These are phyloP conservation scores for Luehdorfia chinensis DNA, from an alignment of 1,140 invertebrate species.

Conservation along the genomic window DNA sequence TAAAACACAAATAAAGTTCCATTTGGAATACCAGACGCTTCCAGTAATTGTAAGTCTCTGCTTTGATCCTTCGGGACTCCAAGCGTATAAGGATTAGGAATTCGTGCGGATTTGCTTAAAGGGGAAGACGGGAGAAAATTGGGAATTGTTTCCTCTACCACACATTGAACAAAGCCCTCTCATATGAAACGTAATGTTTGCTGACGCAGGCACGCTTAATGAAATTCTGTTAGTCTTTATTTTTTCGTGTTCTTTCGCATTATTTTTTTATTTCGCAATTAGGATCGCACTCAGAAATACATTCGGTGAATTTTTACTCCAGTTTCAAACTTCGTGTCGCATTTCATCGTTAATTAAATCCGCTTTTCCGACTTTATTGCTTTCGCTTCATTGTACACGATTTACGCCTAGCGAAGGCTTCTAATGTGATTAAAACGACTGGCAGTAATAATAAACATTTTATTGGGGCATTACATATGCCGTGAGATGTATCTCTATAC, in stretches of 20 bases:
- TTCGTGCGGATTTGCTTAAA: conserved; percentile 63
- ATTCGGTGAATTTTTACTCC: conserved; percentile 6
- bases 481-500: conserved; percentile 35
- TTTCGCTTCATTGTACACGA: conserved; percentile 35
- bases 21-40: conserved; percentile 22
- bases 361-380: conserved; percentile 38
- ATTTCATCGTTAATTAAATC: conserved; percentile 42
- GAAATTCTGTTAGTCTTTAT: conserved; percentile 31
- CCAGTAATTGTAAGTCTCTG: conserved; percentile 39
- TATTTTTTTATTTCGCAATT: conserved; percentile 20
- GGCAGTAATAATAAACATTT: conserved; percentile 52
- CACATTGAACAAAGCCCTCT: conserved; percentile 37
- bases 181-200: conserved; percentile 37
- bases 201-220: conserved; percentile 25
- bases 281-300: conserved; percentile 12
- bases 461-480: conserved; percentile 43
- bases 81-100: conserved; percentile 62
- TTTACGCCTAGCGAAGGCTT: conserved; percentile 27
- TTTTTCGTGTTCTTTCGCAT: conserved; percentile 12
- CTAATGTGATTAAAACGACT: conserved; percentile 44
- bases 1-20: too few relatives aligned
- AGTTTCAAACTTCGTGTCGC: conserved; percentile 33
- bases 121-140: conserved; percentile 55
- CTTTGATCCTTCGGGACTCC: conserved; percentile 43
- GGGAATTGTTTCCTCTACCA: conserved; percentile 59